A percentile compares a stretch with the other conserved stretches of the same genome.
These are phyloP conservation scores for Gasteruption jaculator DNA, from an alignment of 2,888 invertebrate genomes.

Conservation along the genomic window DNA sequence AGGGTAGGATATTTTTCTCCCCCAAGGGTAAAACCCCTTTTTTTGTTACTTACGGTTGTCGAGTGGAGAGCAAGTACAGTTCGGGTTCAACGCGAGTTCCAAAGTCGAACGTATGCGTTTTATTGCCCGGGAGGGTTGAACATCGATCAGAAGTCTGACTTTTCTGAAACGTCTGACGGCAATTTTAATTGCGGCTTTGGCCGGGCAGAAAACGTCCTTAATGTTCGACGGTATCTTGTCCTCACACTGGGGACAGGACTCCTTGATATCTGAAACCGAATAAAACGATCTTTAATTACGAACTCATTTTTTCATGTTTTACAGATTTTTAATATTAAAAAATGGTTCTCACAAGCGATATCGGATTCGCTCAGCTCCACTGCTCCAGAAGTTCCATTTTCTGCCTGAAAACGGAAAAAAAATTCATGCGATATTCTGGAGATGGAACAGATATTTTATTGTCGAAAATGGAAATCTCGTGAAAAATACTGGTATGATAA, in stretches of 20 bases:
- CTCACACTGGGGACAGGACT: slow-evolving; percentile 38
- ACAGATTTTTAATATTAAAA: too few species aligned
- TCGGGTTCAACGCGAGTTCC: slow-evolving; percentile 32
- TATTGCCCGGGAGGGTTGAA: slow-evolving; percentile 26
- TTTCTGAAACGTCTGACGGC: slow-evolving; percentile 38
- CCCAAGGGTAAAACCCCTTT: too few species aligned
- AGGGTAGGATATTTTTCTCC: too few species aligned
- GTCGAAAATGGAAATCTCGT: too few species aligned
- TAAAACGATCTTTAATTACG: too few species aligned
- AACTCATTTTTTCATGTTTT: too few species aligned
- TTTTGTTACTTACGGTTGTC: slow-evolving; percentile 40
- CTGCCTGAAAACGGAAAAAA: too few species aligned
- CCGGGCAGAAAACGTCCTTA: slow-evolving; percentile 35
- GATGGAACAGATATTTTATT: too few species aligned
- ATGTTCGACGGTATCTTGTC: slow-evolving; percentile 36
- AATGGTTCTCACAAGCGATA: background rate
- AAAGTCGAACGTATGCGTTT: slow-evolving; percentile 33
- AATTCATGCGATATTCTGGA: too few species aligned
- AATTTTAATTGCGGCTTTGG: slow-evolving; percentile 37
- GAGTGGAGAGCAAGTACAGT: slow-evolving; percentile 38
- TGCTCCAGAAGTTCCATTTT: slow-evolving; percentile 15
- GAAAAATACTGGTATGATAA: too few species aligned
- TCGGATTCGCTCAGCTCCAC: slow-evolving; percentile 11
- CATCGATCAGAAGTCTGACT: slow-evolving; percentile 36
- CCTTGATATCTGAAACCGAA: too few species aligned